Evolutionary conservation across 2,113 vertebrate genomes (phyloP), one percentile per base, ranked within the genome.

Genomic region (Plecotus auritus): DNA sequence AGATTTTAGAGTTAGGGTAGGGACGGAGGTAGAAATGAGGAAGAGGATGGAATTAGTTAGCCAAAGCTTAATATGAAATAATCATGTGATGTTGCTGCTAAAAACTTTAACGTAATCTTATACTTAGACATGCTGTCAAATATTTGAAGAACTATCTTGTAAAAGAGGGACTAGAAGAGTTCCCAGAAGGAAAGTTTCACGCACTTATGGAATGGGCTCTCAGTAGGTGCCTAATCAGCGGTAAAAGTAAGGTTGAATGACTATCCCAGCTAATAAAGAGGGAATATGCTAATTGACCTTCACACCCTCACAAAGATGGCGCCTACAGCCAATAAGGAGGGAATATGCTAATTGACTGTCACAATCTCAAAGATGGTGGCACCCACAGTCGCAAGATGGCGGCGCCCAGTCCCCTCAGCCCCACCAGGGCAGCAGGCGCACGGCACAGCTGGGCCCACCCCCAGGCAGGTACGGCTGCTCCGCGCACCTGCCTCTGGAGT

Each of bases 111-210:
- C 20, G 0, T 82, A 77, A 77, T 92, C 47, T 92, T 54, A 74
- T 51, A 49, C 76, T 69, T 88, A 90, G 61, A 74, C 28, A 92
- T 84, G 14, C 54, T 93, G 72, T 93, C 54, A 95, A 2, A 94
- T 97, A 88, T 78, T 95, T 85, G 26, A 91, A 88, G 37, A 84
- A 30, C 86, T 96, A 7, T 87, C 45, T 87, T 78, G 0, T 93
- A 11, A 85, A 73, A 94, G 67, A 67, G 66, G 10, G 74, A 74
- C 26, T 85, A 76, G 73, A 90, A 95, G 88, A 76, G 10, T 90
- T 86, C 37, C n/a, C 70, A 67, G 45, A 85, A 72, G 28, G 4
- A 86, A 45, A 5, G 26, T 93, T 85, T 94, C 67, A 17, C 56
- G 51, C 13, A 59, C 17, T 42, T 83, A 20, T 70, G 69, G 64